Conservation (phyloP, 2,113 vertebrate species). For the Coregonus clupeaformis region DNA sequence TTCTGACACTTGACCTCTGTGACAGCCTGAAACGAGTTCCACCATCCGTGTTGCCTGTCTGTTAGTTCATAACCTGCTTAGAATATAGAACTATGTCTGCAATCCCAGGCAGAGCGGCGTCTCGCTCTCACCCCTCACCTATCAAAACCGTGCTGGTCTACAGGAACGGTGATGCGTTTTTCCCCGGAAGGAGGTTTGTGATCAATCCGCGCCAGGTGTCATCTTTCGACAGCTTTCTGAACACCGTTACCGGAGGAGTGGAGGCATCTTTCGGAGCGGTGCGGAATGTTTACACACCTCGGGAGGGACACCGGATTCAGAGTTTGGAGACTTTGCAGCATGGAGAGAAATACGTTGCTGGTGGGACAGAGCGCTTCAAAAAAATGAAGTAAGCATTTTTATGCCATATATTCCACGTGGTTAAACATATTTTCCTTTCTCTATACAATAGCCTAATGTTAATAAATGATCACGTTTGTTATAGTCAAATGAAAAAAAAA, state of each 20-base stretch:
- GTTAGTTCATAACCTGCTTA: background rate
- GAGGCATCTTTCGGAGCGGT: constrained; percentile 53
- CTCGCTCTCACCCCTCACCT: background rate
- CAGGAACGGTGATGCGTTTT: constrained; percentile 64
- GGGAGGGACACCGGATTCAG: constrained; percentile 31
- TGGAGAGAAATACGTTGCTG: constrained; percentile 62
- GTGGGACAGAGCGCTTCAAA: constrained; percentile 60
- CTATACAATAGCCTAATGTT: background rate
- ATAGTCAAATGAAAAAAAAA: no score
- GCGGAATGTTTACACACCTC: constrained; percentile 59
- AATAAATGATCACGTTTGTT: no score
- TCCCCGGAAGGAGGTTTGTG: constrained; percentile 55
- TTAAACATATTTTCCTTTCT: background rate
- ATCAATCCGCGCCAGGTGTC: constrained; percentile 42
- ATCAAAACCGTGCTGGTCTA: constrained; percentile 30
- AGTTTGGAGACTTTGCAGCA: constrained; percentile 42
- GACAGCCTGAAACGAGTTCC: background rate
- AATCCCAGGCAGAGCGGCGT: background rate
- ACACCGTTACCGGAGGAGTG: constrained; percentile 53
- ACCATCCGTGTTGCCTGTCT: background rate
- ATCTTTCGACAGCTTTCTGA: constrained; percentile 61
- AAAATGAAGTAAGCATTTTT: constrained; percentile 58
- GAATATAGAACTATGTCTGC: background rate
- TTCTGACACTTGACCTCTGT: background rate
- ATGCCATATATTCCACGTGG: background rate